Conservation (phyloP, 2,113 vertebrate genomes). For the Strix uralensis region DNA sequence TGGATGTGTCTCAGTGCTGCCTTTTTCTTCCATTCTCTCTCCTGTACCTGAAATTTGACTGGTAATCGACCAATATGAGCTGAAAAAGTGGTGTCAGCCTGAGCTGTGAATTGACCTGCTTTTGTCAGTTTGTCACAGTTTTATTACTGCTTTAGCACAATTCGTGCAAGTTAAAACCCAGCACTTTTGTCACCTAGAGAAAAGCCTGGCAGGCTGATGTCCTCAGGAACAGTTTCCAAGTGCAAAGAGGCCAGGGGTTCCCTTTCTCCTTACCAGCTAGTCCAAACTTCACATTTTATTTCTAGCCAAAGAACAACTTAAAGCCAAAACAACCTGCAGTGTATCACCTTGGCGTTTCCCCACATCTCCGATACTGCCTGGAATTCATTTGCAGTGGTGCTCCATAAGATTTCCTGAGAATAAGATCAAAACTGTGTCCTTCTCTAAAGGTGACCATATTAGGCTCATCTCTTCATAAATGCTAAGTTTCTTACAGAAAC, state of each 20-base stretch:
- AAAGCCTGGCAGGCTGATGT: background rate
- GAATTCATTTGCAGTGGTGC: background rate
- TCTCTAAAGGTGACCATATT: background rate
- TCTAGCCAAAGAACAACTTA: background rate
- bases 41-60: constrained; percentile 19
- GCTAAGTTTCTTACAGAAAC: background rate
- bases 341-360: background rate
- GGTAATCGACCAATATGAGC: constrained; percentile 18
- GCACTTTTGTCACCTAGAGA: background rate
- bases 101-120: constrained; percentile 57
- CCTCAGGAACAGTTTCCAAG: background rate
- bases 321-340: background rate
- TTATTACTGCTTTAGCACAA: constrained; percentile 48
- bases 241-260: background rate
- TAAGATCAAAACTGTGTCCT: background rate
- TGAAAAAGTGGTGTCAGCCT: constrained; percentile 41
- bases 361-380: background rate
- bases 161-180: background rate
- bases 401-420: background rate
- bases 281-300: background rate
- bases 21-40: background rate
- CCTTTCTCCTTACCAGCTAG: background rate
- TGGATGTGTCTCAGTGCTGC: background rate
- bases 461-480: background rate
- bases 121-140: constrained; percentile 49